phyloP scores from a whole-genome alignment of 1,140 invertebrate genomes.

The Drosophila auraria region DNA sequence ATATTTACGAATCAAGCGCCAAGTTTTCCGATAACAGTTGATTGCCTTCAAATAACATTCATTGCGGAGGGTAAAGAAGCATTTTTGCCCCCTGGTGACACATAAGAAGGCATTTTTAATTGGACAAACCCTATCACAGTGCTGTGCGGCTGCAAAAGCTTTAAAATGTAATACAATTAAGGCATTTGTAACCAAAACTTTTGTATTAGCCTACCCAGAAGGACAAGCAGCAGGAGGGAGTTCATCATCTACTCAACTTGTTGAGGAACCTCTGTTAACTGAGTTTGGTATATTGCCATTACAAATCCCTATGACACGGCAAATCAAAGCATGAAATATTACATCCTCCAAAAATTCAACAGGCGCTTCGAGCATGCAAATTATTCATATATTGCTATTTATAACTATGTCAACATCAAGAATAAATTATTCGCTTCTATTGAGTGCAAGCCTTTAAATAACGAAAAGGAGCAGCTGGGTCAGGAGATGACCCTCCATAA shows the following conservation, averaged over 20 bases:
- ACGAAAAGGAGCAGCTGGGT: conserved; percentile 21
- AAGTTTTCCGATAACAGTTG: too few species aligned
- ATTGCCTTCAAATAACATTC: too few species aligned
- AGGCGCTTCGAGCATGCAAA: conserved; percentile 2
- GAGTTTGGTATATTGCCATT: background rate
- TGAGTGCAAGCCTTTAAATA: conserved; percentile 15
- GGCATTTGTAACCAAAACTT: background rate
- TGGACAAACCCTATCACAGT: too few species aligned
- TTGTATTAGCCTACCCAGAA: background rate
- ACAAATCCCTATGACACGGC: background rate
- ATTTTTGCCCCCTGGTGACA: too few species aligned
- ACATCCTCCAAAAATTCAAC: background rate
- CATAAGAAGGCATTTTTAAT: too few species aligned
- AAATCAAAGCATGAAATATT: background rate
- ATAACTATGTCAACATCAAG: conserved; percentile 13
- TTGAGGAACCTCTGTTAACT: background rate
- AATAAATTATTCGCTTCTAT: conserved; percentile 21
- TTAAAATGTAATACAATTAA: background rate
- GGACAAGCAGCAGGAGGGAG: background rate
- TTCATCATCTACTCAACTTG: background rate
- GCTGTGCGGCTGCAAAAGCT: background rate
- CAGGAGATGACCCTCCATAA: conserved; percentile 31
- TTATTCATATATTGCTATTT: conserved; percentile 7
- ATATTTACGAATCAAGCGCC: too few species aligned
- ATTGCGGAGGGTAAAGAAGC: too few species aligned